Conservation (phyloP, 1,140 invertebrate genomes). For the Nymphalis io region DNA sequence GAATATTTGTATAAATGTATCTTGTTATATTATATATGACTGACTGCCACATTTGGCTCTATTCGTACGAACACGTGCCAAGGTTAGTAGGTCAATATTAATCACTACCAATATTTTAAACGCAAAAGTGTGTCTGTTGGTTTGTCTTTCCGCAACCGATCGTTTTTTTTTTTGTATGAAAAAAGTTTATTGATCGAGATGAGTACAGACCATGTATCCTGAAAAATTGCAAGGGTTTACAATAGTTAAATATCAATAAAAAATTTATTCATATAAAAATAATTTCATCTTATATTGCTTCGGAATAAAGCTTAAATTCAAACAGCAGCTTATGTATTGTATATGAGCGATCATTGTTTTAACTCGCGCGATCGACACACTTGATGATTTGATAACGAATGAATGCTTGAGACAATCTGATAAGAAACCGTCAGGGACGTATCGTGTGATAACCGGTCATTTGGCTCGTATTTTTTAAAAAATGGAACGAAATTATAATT, state of each 20-base stretch:
- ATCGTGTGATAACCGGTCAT: conserved; percentile 25
- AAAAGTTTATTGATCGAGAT: no score
- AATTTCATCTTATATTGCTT: background rate
- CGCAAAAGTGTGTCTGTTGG: no score
- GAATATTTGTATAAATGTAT: background rate
- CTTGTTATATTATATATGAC: background rate
- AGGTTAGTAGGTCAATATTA: conserved; percentile 19
- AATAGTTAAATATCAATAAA: background rate
- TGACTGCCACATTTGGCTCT: conserved; percentile 14
- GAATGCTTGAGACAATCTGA: conserved; percentile 27
- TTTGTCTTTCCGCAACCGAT: no score
- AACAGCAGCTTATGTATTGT: background rate
- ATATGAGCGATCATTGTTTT: conserved; percentile 21
- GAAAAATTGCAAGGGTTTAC: background rate
- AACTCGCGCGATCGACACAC: conserved; percentile 20
- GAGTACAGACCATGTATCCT: no score
- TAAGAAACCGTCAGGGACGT: conserved; percentile 29
- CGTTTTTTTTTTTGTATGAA: no score
- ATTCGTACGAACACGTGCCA: conserved; percentile 12
- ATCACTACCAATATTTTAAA: no score
- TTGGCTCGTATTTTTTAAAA: background rate
- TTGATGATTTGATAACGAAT: conserved; percentile 20
- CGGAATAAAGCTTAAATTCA: background rate
- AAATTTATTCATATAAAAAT: background rate
- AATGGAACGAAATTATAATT: background rate